Base-by-base conservation (phyloP, 2,797 vertebrate species). In the Lepus oiostolus region DNA sequence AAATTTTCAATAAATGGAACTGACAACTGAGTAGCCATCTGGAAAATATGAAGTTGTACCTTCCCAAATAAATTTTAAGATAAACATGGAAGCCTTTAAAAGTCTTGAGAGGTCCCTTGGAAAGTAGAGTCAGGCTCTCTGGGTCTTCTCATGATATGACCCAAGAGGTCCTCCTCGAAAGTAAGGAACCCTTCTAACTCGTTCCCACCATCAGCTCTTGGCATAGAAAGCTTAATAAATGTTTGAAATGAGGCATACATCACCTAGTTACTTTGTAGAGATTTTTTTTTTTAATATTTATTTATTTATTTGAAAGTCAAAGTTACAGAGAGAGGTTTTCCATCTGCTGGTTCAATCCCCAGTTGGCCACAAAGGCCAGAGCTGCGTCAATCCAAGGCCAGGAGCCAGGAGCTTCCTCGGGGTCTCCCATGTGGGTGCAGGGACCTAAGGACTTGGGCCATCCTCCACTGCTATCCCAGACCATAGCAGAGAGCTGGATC, bases 51-150 rank as follows among this genome's bases (percentile, higher is more conserved):
- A 84, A 82, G 30, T 54, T 83, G 50, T 4, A 75, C 28, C 42
- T 76, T 68, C 77, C 22, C 10, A 74, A 87, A 54, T 89, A 90
- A 32, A 76, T 35, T 47, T 93, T 79, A 83, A 93, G 82, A 47
- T 70, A 58, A 85, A 89, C 76, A 70, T 4, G 28, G 30, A 86
- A 74, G 60, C 13, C 35, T 86, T 84, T 88, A 50, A 91, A 67
- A 83, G 63, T 67, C 54, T 67, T 19, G 35, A 88, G 68, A 38
- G 24, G 24, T 76, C 32, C 54, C 8, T 86, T 83, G 9, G 76
- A 42, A 85, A 90, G 21, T n/a, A 13, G 13, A 38, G 24, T 77
- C 42, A 89, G 85, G 24, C 65, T 74, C 10, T 58, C 10, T 47
- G 16, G 12, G 68, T 32, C 8, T 14, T 80, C 65, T 62, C 14